Evolutionary conservation across 2,113 vertebrate genomes (phyloP).

Genomic region (Corapipo altera): DNA sequence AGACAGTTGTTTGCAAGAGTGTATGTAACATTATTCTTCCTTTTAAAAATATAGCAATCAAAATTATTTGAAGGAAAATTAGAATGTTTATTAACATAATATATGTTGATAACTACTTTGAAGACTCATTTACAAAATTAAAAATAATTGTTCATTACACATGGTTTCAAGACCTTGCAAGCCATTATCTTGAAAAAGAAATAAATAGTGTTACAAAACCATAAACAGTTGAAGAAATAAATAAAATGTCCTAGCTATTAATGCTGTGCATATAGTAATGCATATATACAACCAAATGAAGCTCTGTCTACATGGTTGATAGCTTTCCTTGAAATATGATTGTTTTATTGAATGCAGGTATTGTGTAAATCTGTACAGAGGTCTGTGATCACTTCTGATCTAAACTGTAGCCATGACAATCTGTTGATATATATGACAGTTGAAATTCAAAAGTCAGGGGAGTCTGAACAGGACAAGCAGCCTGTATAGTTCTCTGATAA

Average conservation of each 20-base stretch:
- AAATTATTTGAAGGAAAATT: neutral
- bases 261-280: neutral
- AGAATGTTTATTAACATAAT: neutral
- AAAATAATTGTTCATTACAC: neutral
- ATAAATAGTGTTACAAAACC: neutral
- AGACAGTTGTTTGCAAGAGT: neutral
- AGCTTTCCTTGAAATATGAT: neutral
- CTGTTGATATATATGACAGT: neutral
- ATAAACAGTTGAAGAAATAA: neutral
- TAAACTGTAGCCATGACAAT: fast-evolving
- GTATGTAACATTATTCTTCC: neutral
- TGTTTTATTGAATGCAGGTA: neutral
- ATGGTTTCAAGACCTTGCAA: neutral
- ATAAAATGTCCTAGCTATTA: neutral
- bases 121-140: neutral
- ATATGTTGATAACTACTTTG: neutral
- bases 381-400: neutral
- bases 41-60: neutral
- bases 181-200: neutral
- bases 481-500: neutral
- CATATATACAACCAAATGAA: neutral
- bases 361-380: neutral
- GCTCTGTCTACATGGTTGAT: neutral
- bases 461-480: neutral
- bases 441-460: neutral